A percentile compares a stretch with the other conserved stretches of the same genome.
Evolutionary conservation across 2,888 invertebrate species (phyloP).

Genomic region (Cheilosia grossa): DNA sequence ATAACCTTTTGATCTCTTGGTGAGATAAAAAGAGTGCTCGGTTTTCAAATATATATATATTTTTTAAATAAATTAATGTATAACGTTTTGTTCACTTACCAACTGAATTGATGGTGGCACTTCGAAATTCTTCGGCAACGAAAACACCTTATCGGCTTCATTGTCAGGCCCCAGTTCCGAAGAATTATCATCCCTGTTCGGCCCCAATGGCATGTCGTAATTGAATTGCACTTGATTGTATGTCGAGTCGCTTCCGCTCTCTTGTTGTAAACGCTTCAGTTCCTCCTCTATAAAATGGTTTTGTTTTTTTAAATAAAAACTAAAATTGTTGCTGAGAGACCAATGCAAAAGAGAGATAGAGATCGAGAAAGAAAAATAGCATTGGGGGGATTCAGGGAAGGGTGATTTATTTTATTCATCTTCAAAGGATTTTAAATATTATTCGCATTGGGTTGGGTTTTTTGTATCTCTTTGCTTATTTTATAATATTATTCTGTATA

Average conservation of each 20-base stretch:
- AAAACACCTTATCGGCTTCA: conserved; percentile 90
- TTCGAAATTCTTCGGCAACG: conserved; percentile 88
- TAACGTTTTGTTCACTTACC: conserved; percentile 84
- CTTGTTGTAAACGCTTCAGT: conserved; percentile 92
- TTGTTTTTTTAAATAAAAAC: conserved; percentile 67
- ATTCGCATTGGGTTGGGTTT: conserved; percentile 5
- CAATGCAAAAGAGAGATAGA: conserved; percentile 65
- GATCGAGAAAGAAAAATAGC: conserved; percentile 40
- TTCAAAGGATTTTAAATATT: conserved; percentile 34
- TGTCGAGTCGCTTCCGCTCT: conserved; percentile 84
- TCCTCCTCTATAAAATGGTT: conserved; percentile 91
- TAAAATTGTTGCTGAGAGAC: conserved; percentile 55
- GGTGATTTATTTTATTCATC: conserved; percentile 36
- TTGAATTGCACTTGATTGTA: conserved; percentile 91
- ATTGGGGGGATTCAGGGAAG: conserved; percentile 40
- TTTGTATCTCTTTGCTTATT: conserved; percentile 37
- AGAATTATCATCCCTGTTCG: conserved; percentile 79
- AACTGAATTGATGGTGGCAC: conserved; percentile 90
- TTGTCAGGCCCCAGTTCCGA: conserved; percentile 81
- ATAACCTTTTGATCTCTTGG: conserved; percentile 47
- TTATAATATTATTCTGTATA: conserved; percentile 39
- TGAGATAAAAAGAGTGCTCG: conserved; percentile 10
- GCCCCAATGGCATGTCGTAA: conserved; percentile 86
- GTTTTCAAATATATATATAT: conserved; percentile 6
- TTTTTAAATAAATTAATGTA: conserved; percentile 1